phyloP scores from a whole-genome alignment of 2,797 vertebrate genomes.

The Botia kubotai region DNA sequence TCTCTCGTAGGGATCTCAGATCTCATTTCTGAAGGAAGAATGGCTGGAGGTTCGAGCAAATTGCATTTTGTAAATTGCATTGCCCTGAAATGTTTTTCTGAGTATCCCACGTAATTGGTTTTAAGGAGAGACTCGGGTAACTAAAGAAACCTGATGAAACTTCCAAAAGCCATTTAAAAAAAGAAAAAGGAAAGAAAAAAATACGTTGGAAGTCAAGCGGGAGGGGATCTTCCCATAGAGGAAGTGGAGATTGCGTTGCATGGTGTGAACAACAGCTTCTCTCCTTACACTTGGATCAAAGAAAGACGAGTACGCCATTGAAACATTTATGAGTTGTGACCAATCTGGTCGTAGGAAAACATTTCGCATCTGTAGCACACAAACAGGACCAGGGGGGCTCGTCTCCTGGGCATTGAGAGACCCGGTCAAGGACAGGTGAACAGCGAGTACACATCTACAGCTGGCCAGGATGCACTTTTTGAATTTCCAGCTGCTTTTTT shows the following conservation, averaged over 20 bases:
- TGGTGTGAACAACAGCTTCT: constrained; percentile 65
- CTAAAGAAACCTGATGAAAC: constrained; percentile 36
- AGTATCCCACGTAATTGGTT: constrained; percentile 24
- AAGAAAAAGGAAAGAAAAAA: constrained; percentile 48
- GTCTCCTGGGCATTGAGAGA: constrained; percentile 54
- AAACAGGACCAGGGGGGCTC: constrained; percentile 62
- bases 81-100: constrained; percentile 20
- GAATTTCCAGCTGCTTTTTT: constrained; percentile 69
- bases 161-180: constrained; percentile 57
- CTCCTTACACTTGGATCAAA: constrained; percentile 66
- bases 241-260: constrained; percentile 59
- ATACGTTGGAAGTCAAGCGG: constrained; percentile 49
- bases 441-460: background rate
- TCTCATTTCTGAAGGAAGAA: constrained; percentile 29
- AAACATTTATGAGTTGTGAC: constrained; percentile 78
- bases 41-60: constrained; percentile 25
- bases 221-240: constrained; percentile 62
- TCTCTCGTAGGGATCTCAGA: constrained; percentile 13
- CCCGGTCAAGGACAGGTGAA: constrained; percentile 30
- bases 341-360: constrained; percentile 70
- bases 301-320: constrained; percentile 68
- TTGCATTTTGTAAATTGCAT: constrained; percentile 23
- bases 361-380: constrained; percentile 66
- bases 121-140: constrained; percentile 7
- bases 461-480: constrained; percentile 13